Base-by-base conservation (phyloP, 2,888 invertebrate species). In the Melieria omissa region DNA sequence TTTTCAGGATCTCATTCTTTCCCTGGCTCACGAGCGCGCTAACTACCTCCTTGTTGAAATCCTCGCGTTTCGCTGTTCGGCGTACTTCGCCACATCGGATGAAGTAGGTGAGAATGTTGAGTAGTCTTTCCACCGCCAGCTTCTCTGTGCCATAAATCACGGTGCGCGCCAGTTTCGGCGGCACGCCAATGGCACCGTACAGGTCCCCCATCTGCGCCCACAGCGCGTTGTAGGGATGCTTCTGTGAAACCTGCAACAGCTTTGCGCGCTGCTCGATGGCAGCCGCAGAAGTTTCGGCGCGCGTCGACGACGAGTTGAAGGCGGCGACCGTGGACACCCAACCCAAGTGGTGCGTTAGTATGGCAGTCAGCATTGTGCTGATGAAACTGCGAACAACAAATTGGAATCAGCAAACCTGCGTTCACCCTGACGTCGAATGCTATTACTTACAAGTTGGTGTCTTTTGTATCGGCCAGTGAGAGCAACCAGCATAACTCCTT, bases 141-240 rank as follows among this genome's bases (percentile, higher is more conserved):
- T 85, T 84, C 66, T 90, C 89, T 7, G 89, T 86, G 46, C 93
- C 93, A 46, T 93, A 91, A 76, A 97, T 90, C 67, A 97, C 90
- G 5, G 97, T 96, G 75, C 93, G 91, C 0, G 95, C 91, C 52
- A 94, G 88, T 84, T 92, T 91, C 0, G 92, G 89, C 0, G 95
- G 95, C 84, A 90, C 90, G 3, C 95, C 96, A 58, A 95, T 90
- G 66, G 93, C 93, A n/a, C 95, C 97, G 83, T 93, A 94, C 44
- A 97, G 88, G 84, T 97, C 96, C 47, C 92, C 91, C 75, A 97
- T 89, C 82, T 97, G 97, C 0, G 95, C 95, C 96, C 96, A 96
- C 0, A 96, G 86, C 0, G 95, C 95, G 87, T 96, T 97, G 86
- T 95, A 96, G 0, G 95, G 93, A 82, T 91, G 91, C 74, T 89